Evolutionary conservation across 2,113 vertebrate species (phyloP), one percentile per base, ranked within the genome.

Genomic region (Varanus komodoensis): DNA sequence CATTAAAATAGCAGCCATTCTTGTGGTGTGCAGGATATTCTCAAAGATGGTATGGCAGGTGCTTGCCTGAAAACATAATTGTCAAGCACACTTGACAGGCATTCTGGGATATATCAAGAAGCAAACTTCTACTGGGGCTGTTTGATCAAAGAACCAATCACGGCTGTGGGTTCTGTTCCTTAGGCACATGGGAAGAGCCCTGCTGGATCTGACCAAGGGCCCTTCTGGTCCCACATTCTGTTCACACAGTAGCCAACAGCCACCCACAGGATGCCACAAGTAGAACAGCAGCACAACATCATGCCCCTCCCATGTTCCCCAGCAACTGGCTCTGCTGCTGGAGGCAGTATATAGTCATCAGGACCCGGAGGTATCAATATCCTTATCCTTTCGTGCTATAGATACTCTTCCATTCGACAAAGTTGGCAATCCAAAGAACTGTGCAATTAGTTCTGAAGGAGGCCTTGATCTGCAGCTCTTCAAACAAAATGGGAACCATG

Each of bases 21-120:
- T 19, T 17, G 44, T 38, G 54, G 7, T 12, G 52, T n/a, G 54
- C 83, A 80, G 74, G 64, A 85, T 86, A 86, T 79, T 85, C 17
- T 90, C 89, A 79, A 14, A 68, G 15, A 67, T 32, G 73, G 38
- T 54, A 79, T 52, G 32, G 82, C 88, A 90, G 89, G 75, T 86
- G 74, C 75, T 57, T 69, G 50, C 27, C n/a, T 68, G 48, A 32
- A 79, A 79, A 80, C 25, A 32, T 15, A 86, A 29, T 21, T 17
- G 32, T 29, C 52, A 78, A 67, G 21, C 25, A 85, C 79, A 9
- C 17, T 57, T 68, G 54, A 23, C 8, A 67, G 68, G 8, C n/a
- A 78, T 79, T 84, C 54, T n/a, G 48, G 44, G 21, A 34, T 25
- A 68, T 9, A 52, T 21, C 21, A 19, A 69, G n/a, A 74, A 75